These are phyloP conservation scores for Nansenia antarctica DNA, from an alignment of 2,113 vertebrate species.

Conservation along the genomic window DNA sequence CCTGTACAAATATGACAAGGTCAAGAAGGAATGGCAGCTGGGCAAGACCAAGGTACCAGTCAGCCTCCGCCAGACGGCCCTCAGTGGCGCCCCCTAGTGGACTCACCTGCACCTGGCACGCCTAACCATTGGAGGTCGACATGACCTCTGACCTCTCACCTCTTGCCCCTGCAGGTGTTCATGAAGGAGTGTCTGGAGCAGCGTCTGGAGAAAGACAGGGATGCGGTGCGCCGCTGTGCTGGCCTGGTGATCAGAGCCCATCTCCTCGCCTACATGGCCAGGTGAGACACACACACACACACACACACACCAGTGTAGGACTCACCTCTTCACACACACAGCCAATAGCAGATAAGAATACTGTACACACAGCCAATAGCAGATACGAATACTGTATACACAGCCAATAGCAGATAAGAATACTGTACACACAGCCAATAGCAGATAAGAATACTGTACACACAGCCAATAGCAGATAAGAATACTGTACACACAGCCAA, in stretches of 20 bases:
- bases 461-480: no score
- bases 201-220: constrained; percentile 87
- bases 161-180: constrained; percentile 81
- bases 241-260: constrained; percentile 87
- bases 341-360: no score
- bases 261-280: constrained; percentile 87
- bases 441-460: no score
- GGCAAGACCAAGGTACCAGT: constrained; percentile 91
- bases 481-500: no score
- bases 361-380: no score
- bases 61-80: no score
- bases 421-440: no score
- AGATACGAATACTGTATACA: no score
- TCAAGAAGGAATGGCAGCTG: constrained; percentile 86
- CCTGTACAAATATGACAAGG: constrained; percentile 77
- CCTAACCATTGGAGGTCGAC: neutral
- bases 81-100: neutral
- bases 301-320: neutral
- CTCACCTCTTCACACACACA: no score
- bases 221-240: constrained; percentile 83
- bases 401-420: no score
- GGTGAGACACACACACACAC: constrained; percentile 78
- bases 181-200: constrained; percentile 91
- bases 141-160: neutral
- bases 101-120: neutral